These are phyloP conservation scores for Macrobrachium nipponense DNA, from an alignment of 1,140 invertebrate species.

Conservation along the genomic window DNA sequence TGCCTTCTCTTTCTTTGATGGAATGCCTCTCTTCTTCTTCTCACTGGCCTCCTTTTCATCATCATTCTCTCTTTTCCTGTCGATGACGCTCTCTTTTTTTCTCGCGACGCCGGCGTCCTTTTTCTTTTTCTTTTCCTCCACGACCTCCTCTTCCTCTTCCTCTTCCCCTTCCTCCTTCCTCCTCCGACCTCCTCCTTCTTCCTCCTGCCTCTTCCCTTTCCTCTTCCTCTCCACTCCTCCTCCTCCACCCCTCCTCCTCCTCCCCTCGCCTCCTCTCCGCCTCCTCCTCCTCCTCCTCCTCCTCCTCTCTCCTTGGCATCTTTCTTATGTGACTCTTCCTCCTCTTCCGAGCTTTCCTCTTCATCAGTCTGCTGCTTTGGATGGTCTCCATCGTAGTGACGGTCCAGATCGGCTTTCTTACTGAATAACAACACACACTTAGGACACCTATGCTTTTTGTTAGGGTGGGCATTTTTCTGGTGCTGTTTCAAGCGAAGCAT, in stretches of 20 bases:
- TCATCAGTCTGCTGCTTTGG: conserved; percentile 52
- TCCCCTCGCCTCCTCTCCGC: conserved; percentile 25
- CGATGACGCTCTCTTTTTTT: conserved; percentile 24
- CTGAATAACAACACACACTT: conserved; percentile 58
- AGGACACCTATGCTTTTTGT: conserved; percentile 51
- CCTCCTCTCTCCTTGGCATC: conserved; percentile 48
- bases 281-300: conserved; percentile 15
- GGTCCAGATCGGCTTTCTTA: conserved; percentile 52
- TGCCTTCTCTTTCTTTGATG: conserved; percentile 11
- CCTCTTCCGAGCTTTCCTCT: conserved; percentile 51
- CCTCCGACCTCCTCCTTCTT: conserved; percentile 33
- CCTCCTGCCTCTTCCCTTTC: conserved; percentile 28
- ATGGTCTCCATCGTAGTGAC: conserved; percentile 46
- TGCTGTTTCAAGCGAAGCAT: conserved; percentile 61
- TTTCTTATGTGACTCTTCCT: conserved; percentile 48
- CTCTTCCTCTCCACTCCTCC: conserved; percentile 37
- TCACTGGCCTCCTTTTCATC: conserved; percentile 13
- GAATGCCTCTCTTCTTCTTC: conserved; percentile 11
- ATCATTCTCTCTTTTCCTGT: conserved; percentile 18
- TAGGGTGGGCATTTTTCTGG: conserved; percentile 59
- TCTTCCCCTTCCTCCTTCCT: conserved; percentile 29
- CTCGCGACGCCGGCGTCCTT: conserved; percentile 41
- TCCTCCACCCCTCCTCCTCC: conserved; percentile 26
- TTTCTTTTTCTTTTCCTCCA: conserved; percentile 35
- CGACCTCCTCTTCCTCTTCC: conserved; percentile 15